Evolutionary conservation across 2,113 vertebrate species (phyloP).

Genomic region (Rhabdomys dilectus): DNA sequence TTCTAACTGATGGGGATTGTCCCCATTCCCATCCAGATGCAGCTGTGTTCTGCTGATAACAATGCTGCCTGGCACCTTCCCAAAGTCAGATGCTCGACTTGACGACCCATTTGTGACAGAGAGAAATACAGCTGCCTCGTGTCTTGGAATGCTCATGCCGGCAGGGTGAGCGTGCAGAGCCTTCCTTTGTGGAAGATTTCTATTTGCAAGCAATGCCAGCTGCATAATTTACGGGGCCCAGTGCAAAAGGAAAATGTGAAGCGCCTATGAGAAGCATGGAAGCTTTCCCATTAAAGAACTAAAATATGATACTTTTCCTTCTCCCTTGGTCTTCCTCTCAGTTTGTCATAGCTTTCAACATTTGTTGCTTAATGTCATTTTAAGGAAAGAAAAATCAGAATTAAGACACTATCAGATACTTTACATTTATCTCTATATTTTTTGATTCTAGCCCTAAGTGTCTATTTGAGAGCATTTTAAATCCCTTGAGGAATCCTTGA

Average conservation of each 20-base stretch:
- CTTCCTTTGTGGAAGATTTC: neutral
- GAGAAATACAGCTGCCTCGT: neutral
- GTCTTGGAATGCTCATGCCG: neutral
- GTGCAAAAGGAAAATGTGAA: neutral
- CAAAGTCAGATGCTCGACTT: neutral
- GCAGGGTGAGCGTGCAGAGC: neutral
- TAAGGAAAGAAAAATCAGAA: constrained; percentile 27
- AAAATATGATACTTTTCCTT: neutral
- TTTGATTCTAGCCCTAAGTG: neutral
- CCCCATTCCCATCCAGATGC: neutral
- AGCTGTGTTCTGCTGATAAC: neutral
- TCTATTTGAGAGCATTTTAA: constrained; percentile 41
- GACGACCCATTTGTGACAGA: constrained; percentile 24
- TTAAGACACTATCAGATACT: neutral
- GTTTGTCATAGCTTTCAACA: neutral
- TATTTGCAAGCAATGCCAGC: neutral
- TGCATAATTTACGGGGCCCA: neutral
- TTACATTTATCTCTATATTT: neutral
- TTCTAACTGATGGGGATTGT: neutral
- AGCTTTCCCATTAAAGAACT: neutral
- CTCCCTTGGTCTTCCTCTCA: neutral
- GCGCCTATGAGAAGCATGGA: neutral
- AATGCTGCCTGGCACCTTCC: neutral
- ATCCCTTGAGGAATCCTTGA: neutral
- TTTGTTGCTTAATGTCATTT: neutral